These are phyloP conservation scores for Mellilla xanthometata DNA, from an alignment of 2,888 invertebrate species.

Conservation along the genomic window DNA sequence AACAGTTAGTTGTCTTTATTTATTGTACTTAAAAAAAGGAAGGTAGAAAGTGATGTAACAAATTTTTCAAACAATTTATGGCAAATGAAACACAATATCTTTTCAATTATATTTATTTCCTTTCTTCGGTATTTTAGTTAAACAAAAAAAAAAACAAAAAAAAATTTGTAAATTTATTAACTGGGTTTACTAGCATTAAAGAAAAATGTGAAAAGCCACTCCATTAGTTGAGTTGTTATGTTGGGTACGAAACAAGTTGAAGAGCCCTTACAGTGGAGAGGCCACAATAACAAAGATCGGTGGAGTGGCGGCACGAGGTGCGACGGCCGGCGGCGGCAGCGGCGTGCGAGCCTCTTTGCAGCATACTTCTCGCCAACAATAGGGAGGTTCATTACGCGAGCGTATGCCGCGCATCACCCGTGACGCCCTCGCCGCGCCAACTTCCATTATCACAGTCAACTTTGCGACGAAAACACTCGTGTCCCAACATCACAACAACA, in stretches of 20 bases:
- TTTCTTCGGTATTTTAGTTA: too few relatives aligned
- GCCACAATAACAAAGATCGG: constrained; percentile 52
- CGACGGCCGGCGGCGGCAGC: constrained; percentile 39
- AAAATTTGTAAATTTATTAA: too few relatives aligned
- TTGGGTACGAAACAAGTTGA: constrained; percentile 13
- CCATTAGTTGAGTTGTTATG: constrained; percentile 10
- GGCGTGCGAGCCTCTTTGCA: constrained; percentile 64
- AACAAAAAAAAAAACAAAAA: too few relatives aligned
- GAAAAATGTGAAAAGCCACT: constrained; percentile 1
- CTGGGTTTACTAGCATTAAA: background rate
- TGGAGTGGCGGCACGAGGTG: constrained; percentile 48
- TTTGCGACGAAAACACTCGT: constrained; percentile 72
- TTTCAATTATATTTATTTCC: too few relatives aligned
- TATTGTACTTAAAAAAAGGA: too few relatives aligned
- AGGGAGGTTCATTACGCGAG: constrained; percentile 72
- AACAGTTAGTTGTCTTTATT: too few relatives aligned
- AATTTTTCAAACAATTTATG: too few relatives aligned
- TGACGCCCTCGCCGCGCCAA: constrained; percentile 63
- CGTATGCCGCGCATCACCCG: constrained; percentile 73
- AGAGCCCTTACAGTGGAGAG: constrained; percentile 29
- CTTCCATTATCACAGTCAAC: constrained; percentile 67
- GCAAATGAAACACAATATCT: too few relatives aligned
- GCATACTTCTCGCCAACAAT: constrained; percentile 73
- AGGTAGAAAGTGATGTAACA: too few relatives aligned
- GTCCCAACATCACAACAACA: constrained; percentile 63